Percentiles rank a stretch among this genome's conserved stretches.
Conservation (phyloP, 2,113 vertebrate species). For the Actenoides lindsayi region DNA sequence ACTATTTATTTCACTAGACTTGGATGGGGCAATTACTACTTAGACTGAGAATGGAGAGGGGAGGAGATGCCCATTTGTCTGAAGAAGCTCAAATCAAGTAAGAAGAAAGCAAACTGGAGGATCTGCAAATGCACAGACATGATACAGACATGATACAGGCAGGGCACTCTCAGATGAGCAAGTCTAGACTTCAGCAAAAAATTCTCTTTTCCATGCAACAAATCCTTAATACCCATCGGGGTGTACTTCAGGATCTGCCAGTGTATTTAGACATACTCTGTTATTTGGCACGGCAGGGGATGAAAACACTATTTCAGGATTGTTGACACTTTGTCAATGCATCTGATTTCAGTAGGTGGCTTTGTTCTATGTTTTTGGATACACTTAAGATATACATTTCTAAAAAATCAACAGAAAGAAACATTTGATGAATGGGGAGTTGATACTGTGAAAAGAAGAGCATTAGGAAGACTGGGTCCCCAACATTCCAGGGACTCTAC, state of each 20-base stretch:
- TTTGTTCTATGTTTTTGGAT: slow-evolving; percentile 24
- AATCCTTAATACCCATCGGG: background rate
- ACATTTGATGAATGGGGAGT: background rate
- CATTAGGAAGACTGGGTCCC: background rate
- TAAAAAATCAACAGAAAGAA: background rate
- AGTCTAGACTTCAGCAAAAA: background rate
- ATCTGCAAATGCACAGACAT: background rate
- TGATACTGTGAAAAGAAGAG: background rate
- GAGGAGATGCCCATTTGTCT: background rate
- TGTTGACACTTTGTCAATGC: slow-evolving; percentile 50
- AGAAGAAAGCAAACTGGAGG: background rate
- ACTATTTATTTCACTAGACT: background rate
- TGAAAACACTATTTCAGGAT: slow-evolving; percentile 38
- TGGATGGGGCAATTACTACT: background rate
- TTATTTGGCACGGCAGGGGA: background rate
- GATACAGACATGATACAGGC: background rate
- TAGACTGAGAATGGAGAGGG: background rate
- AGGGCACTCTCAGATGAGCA: background rate
- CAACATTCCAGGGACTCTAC: background rate
- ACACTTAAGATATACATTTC: background rate
- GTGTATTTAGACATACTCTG: background rate
- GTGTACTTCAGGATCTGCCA: background rate
- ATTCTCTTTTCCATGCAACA: background rate
- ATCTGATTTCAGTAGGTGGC: slow-evolving; percentile 22
- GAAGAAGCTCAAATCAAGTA: background rate